phyloP scores from a whole-genome alignment of 2,888 invertebrate species.

The Cinara cedri region DNA sequence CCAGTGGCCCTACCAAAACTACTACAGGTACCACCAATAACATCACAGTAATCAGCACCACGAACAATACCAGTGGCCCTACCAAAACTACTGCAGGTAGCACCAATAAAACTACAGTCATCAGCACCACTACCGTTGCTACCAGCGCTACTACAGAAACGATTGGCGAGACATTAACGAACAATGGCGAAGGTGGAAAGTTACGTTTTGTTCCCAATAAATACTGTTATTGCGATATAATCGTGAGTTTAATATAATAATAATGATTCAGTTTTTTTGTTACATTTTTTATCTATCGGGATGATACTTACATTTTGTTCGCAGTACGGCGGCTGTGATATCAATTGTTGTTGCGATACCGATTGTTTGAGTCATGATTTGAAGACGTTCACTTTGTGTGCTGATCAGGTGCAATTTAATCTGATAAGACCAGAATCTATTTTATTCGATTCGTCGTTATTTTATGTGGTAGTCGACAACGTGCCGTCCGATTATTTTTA shows the following conservation, averaged over 20 bases:
- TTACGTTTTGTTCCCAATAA: slow-evolving; percentile 35
- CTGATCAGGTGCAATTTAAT: background rate
- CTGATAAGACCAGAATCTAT: slow-evolving; percentile 40
- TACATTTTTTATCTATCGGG: too few relatives aligned
- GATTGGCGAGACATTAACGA: background rate
- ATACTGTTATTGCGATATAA: slow-evolving; percentile 45
- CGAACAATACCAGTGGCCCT: background rate
- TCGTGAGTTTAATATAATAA: slow-evolving; percentile 40
- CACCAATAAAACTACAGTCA: background rate
- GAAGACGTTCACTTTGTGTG: slow-evolving; percentile 70
- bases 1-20: background rate
- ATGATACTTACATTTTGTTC: slow-evolving; percentile 58
- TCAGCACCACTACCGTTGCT: background rate
- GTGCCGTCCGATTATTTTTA: slow-evolving; percentile 64
- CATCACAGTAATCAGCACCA: background rate
- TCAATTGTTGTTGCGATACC: slow-evolving; percentile 83
- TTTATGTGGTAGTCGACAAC: slow-evolving; percentile 70
- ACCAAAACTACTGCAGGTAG: background rate
- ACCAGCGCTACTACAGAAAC: background rate
- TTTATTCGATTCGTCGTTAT: slow-evolving; percentile 62
- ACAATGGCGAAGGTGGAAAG: background rate
- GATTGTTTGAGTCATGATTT: slow-evolving; percentile 73
- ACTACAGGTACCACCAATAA: background rate
- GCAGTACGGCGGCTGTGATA: slow-evolving; percentile 73
- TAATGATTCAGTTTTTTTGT: too few relatives aligned